Base-by-base conservation (phyloP, 2,797 vertebrate species). In the Cuculus canorus region DNA sequence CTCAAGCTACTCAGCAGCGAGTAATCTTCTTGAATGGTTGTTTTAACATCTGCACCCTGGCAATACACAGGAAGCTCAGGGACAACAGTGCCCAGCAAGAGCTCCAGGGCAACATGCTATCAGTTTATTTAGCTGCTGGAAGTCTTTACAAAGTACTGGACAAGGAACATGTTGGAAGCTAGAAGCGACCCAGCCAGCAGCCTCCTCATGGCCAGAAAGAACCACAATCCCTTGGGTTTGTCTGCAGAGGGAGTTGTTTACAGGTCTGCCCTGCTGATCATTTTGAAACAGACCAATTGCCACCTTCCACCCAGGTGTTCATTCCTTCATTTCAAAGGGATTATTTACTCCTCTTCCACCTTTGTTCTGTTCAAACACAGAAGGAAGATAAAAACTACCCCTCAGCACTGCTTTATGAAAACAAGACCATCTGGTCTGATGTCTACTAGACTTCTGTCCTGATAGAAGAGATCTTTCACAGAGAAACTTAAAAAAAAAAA, bases 321-420 rank as follows among this genome's bases (percentile, higher is more conserved):
- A 95, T 82, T 92, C 72, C 53, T 89, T 95, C 9, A 65, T 82
- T 93, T 94, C 88, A 86, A 90, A 94, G 35, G 50, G 30, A 43
- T 65, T 79, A 43, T 91, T 78, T 91, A 50, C 73, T 89, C 27
- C 7, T 47, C 32, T 73, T 91, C 17, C 28, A 88, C 24, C 24
- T 84, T 48, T 73, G 12, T 54, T 75, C 61, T 73, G 25, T 81
- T 90, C 82, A 84, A 90, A 82, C 54, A 64, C n/a, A 84, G 59
- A 5, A 93, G 14, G 17, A 92, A 91, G 19, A 89, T 59, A 81
- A 92, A 96, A 94, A 73, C 70, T 82, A 81, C 30, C 63, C 61
- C 17, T 52, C 1, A 81, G 71, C 17, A 71, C n/a, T 2, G 3
- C 68, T 75, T 81, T 56, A 77, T 52, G 35, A 88, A 86, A 78